Conservation (phyloP, 2,888 invertebrate genomes). For the Mythimna albipuncta region DNA sequence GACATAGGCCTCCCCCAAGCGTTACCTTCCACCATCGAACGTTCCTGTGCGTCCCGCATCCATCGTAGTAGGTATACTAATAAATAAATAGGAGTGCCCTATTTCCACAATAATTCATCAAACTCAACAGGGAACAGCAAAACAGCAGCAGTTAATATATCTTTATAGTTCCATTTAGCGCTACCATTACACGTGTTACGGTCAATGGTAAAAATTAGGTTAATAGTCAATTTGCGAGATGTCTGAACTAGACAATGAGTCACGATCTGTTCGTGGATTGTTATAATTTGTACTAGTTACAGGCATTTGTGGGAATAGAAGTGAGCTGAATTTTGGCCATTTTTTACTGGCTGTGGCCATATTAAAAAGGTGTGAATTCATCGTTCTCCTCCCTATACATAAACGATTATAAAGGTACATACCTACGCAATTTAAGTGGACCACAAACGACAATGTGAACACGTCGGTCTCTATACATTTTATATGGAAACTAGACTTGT, state of each 20-base stretch:
- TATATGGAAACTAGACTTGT: too few relatives aligned
- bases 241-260: conserved; percentile 57
- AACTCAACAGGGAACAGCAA: conserved; percentile 27
- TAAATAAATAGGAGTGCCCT: conserved; percentile 2
- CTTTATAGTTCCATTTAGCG: conserved; percentile 58
- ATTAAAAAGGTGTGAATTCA: too few relatives aligned
- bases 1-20: too few relatives aligned
- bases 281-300: conserved; percentile 46
- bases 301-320: conserved; percentile 10
- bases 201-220: conserved; percentile 76
- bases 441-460: too few relatives aligned
- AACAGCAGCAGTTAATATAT: conserved; percentile 43
- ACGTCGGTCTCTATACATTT: too few relatives aligned
- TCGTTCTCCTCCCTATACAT: too few relatives aligned
- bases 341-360: too few relatives aligned
- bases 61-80: too few relatives aligned
- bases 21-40: too few relatives aligned
- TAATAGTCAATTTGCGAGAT: conserved; percentile 74
- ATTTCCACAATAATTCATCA: conserved; percentile 10
- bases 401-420: too few relatives aligned
- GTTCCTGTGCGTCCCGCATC: too few relatives aligned
- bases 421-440: too few relatives aligned
- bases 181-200: conserved; percentile 58
- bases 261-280: conserved; percentile 49
- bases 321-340: not conserved